phyloP scores from a whole-genome alignment of 2,113 vertebrate species.

The Phylloscopus whistleri region DNA sequence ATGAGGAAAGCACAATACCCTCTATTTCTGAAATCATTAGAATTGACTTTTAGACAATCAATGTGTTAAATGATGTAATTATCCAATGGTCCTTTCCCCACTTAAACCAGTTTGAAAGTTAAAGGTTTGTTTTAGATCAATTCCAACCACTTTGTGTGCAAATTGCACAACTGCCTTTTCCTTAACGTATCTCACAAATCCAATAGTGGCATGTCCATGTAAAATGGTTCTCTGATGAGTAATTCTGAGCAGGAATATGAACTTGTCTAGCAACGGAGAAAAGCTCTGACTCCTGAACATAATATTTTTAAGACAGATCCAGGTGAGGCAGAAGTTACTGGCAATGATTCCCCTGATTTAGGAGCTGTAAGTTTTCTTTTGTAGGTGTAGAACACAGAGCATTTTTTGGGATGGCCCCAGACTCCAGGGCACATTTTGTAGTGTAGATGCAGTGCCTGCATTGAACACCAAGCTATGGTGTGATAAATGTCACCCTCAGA shows the following conservation, averaged over 20 bases:
- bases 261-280: neutral
- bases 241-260: slow-evolving; percentile 16
- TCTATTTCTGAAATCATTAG: slow-evolving; percentile 86
- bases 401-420: neutral
- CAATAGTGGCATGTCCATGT: slow-evolving; percentile 51
- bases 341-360: neutral
- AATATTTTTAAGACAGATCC: neutral
- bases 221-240: slow-evolving; percentile 43
- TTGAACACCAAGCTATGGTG: neutral
- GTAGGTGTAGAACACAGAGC: neutral
- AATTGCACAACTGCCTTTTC: slow-evolving; percentile 82
- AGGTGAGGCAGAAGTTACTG: neutral
- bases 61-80: slow-evolving; percentile 92
- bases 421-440: neutral
- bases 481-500: neutral
- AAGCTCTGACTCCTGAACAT: neutral
- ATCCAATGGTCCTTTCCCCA: slow-evolving; percentile 79
- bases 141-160: slow-evolving; percentile 86
- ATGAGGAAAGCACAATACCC: slow-evolving; percentile 78
- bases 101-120: slow-evolving; percentile 89
- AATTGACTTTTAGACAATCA: slow-evolving; percentile 87
- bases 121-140: slow-evolving; percentile 90
- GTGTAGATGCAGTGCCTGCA: accelerated
- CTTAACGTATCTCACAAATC: slow-evolving; percentile 85
- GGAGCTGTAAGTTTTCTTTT: neutral